A percentile compares a stretch with the other conserved stretches of the same genome.
Conservation (phyloP, 2,888 invertebrate species). For the Ptychoptera contaminata region DNA sequence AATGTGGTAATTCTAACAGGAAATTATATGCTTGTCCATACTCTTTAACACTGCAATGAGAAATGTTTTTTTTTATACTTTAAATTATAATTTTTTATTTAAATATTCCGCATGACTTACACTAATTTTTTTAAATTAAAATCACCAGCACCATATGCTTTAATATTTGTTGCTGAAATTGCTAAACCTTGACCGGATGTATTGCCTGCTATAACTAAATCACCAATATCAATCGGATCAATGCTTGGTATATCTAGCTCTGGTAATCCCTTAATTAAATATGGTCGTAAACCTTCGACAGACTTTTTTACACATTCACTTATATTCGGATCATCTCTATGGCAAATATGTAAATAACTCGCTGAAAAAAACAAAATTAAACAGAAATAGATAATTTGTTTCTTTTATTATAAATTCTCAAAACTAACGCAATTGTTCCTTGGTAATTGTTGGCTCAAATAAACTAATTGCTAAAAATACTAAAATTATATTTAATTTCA, state of each 20-base stretch:
- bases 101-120: neutral
- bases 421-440: too few relatives aligned
- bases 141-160: conserved; percentile 6
- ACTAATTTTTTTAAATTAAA: conserved; percentile 6
- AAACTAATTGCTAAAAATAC: too few relatives aligned
- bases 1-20: conserved; percentile 33
- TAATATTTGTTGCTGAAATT: conserved; percentile 7
- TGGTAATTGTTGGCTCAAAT: too few relatives aligned
- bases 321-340: conserved; percentile 39
- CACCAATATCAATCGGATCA: conserved; percentile 33
- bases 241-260: conserved; percentile 44
- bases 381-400: neutral
- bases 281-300: conserved; percentile 37
- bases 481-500: too few relatives aligned
- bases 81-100: neutral
- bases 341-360: conserved; percentile 42
- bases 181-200: conserved; percentile 4
- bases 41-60: conserved; percentile 27
- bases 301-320: conserved; percentile 40
- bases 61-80: neutral
- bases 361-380: conserved; percentile 34
- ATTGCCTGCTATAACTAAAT: conserved; percentile 6
- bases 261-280: conserved; percentile 41
- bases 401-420: too few relatives aligned
- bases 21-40: conserved; percentile 23